Evolutionary conservation across 2,797 vertebrate genomes (phyloP), one percentile per base, ranked within the genome.

Genomic region (Pantherophis alleghaniensis): DNA sequence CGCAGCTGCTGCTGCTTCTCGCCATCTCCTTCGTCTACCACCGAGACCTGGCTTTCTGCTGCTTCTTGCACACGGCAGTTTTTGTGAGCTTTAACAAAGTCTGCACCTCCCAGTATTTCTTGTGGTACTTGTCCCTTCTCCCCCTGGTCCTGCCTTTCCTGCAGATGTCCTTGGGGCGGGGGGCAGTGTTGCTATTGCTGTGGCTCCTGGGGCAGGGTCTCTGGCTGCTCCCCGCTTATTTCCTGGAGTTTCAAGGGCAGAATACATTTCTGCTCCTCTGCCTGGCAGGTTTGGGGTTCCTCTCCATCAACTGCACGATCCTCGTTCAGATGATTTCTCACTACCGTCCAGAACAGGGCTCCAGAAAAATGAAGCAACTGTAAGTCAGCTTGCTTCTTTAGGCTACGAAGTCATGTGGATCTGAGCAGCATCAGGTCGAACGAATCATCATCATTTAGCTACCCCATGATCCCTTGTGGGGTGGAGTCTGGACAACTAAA

Each of bases 71-170:
- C 92, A 99, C 99, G 0, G 97, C 98, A 66, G 96, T 99, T 91
- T 99, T 99, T 91, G 99, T 99, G 92, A 98, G 98, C 92, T 99
- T 99, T 96, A 99, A 99, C 98, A 99, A 99, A 98, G 99, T 99
- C 16, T 99, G 99, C 98, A 99, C 99, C 0, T 99, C 99, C 26
- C 99, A 99, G 97, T 99, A 99, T 95, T 99, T 99, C 94, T 97
- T 99, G 51, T 99, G 99, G 99, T 99, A 99, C 94, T 98, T 99
- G 92, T 99, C 99, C 95, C 97, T 99, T 10, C 98, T 99, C 69
- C 99, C 99, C 22, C 97, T 99, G 1, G 93, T 99, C 92, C 97
- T 99, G 95, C 99, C 99, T 16, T 96, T 89, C 0, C 95, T 99
- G 94, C 97, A 94, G 74, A 97, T 99, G 93, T 97, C 98, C 0